Evolutionary conservation across 2,888 invertebrate genomes (phyloP).

Genomic region (Linhomoeus sp.): DNA sequence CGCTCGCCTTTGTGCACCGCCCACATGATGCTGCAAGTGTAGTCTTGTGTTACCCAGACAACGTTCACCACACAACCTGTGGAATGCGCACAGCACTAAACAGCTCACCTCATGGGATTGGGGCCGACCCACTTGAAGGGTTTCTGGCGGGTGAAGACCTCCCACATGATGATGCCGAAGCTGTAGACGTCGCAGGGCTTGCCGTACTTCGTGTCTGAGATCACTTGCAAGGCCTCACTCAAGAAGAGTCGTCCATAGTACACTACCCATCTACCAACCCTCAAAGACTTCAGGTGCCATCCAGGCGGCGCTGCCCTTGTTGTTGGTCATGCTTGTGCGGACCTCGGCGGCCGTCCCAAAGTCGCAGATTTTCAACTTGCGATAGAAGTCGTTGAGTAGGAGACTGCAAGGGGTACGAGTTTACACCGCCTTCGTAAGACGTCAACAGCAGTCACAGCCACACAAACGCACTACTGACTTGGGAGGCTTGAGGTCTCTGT

Average conservation of each 20-base stretch:
- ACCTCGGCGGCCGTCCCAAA: constrained; percentile 93
- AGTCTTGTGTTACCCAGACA: too few relatives aligned
- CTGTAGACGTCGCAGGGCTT: constrained; percentile 98
- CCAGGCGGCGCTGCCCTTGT: constrained; percentile 91
- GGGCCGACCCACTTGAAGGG: constrained; percentile 9
- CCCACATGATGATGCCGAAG: constrained; percentile 95
- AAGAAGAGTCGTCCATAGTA: too few relatives aligned
- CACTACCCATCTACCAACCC: too few relatives aligned
- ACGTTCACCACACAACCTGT: too few relatives aligned
- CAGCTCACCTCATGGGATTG: too few relatives aligned
- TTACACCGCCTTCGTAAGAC: too few relatives aligned
- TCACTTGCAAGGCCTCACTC: too few relatives aligned
- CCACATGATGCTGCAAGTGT: too few relatives aligned
- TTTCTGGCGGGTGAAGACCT: constrained; percentile 66
- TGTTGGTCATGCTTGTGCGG: constrained; percentile 45
- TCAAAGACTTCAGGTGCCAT: constrained; percentile 89
- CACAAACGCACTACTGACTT: constrained; percentile 15
- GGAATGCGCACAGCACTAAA: too few relatives aligned
- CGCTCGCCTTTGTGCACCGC: too few relatives aligned
- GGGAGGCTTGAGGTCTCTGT: constrained; percentile 42
- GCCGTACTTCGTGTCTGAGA: constrained; percentile 67
- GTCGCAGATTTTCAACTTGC: constrained; percentile 85
- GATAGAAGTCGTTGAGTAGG: constrained; percentile 60
- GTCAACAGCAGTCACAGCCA: too few relatives aligned
- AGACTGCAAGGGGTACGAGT: constrained; percentile 32